These are phyloP conservation scores for Melanocharis versteri DNA, from an alignment of 2,113 vertebrate genomes.

Conservation along the genomic window DNA sequence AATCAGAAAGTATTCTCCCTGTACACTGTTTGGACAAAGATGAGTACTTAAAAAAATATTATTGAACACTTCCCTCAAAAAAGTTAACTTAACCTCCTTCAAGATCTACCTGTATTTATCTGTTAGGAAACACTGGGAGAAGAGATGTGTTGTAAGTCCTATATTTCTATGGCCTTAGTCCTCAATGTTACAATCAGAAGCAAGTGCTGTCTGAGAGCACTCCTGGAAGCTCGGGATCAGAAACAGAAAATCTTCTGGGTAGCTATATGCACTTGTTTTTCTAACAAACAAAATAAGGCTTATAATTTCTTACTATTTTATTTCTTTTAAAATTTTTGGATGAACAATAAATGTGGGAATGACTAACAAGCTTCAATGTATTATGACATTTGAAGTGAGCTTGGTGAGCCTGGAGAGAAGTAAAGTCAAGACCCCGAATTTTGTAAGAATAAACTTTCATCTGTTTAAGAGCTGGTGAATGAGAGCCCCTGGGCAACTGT, in stretches of 20 bases:
- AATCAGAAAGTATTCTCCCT: not conserved
- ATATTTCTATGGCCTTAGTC: not conserved
- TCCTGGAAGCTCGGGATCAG: not conserved
- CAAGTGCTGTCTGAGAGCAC: not conserved
- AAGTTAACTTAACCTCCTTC: not conserved
- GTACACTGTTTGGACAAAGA: accelerated
- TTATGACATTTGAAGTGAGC: not conserved
- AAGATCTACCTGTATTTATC: not conserved
- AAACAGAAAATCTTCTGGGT: not conserved
- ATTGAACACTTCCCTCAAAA: not conserved
- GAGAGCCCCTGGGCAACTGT: not conserved
- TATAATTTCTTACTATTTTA: not conserved
- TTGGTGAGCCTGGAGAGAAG: not conserved
- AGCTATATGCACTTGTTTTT: not conserved
- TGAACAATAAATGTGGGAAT: not conserved
- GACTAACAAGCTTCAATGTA: not conserved
- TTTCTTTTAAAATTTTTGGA: not conserved
- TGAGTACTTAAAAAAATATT: not conserved
- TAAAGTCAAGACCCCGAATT: not conserved
- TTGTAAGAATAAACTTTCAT: not conserved
- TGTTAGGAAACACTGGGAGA: not conserved
- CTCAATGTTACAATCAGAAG: not conserved
- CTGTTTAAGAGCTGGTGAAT: not conserved
- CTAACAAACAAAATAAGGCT: not conserved
- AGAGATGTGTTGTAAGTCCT: not conserved